Percentiles rank a stretch among this genome's conserved stretches.
These are phyloP conservation scores for Aphidoletes aphidimyza DNA, from an alignment of 2,888 invertebrate genomes.

Conservation along the genomic window DNA sequence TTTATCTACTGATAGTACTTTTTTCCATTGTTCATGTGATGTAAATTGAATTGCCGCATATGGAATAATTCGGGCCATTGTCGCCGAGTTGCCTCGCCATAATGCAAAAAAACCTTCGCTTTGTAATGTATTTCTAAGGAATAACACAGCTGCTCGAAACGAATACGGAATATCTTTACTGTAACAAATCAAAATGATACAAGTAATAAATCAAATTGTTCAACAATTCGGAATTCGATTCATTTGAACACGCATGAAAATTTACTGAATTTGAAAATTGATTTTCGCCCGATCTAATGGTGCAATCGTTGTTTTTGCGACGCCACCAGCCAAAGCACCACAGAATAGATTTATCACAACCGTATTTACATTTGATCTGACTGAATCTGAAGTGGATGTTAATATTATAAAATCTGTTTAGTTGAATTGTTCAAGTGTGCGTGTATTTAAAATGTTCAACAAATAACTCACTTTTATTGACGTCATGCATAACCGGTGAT, in stretches of 20 bases:
- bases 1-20: conserved; percentile 73
- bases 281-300: conserved; percentile 98
- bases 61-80: conserved; percentile 96
- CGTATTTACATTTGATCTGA: conserved; percentile 59
- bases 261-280: conserved; percentile 90
- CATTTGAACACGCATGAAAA: conserved; percentile 3
- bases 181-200: conserved; percentile 47
- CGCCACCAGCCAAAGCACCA: conserved; percentile 93
- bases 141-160: conserved; percentile 75
- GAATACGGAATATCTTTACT: conserved; percentile 77
- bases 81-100: conserved; percentile 98
- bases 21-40: conserved; percentile 97
- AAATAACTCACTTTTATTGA: background rate
- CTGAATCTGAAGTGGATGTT: background rate
- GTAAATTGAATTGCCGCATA: conserved; percentile 98
- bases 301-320: conserved; percentile 96
- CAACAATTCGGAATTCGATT: background rate
- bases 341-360: conserved; percentile 86
- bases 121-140: conserved; percentile 75
- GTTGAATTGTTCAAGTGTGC: too few relatives aligned
- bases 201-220: conserved; percentile 55
- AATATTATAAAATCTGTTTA: too few relatives aligned
- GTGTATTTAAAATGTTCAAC: too few relatives aligned
- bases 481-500: background rate
- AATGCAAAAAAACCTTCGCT: conserved; percentile 84